A percentile compares a stretch with the other conserved stretches of the same genome.
Conservation (phyloP, 2,797 vertebrate genomes). For the Anableps anableps region DNA sequence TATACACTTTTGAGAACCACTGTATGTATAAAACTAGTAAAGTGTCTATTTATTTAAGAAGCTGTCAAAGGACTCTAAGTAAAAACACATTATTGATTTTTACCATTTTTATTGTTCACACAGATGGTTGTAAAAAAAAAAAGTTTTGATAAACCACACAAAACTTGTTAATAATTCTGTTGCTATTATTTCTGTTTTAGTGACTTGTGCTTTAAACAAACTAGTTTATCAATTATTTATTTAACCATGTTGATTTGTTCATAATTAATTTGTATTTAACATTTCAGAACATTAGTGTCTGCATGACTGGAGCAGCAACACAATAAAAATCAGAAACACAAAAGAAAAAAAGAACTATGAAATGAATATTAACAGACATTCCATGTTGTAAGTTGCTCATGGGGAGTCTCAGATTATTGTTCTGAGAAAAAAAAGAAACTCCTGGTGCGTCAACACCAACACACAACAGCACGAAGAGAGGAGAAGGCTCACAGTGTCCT, state of each 20-base stretch:
- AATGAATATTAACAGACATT: slow-evolving; percentile 21
- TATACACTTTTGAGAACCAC: background rate
- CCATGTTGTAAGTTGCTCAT: slow-evolving; percentile 14
- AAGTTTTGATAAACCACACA: background rate
- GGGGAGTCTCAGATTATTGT: slow-evolving; percentile 22
- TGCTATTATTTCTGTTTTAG: background rate
- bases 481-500: slow-evolving; percentile 69
- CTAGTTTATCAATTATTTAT: slow-evolving; percentile 49
- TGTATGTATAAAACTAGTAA: background rate
- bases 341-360: background rate
- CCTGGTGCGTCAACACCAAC: slow-evolving; percentile 14
- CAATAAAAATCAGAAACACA: slow-evolving; percentile 19
- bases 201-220: slow-evolving; percentile 20
- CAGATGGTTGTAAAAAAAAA: background rate
- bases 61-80: background rate
- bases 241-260: slow-evolving; percentile 35
- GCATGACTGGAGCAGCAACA: slow-evolving; percentile 25
- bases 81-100: background rate
- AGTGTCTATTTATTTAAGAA: background rate
- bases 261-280: slow-evolving; percentile 37
- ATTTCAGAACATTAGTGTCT: slow-evolving; percentile 36
- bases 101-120: background rate
- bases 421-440: slow-evolving; percentile 25
- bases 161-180: background rate
- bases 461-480: slow-evolving; percentile 45